A percentile compares a stretch with the other conserved stretches of the same genome.
phyloP scores from a whole-genome alignment of 2,113 vertebrate genomes.

The Nothobranchius furzeri region DNA sequence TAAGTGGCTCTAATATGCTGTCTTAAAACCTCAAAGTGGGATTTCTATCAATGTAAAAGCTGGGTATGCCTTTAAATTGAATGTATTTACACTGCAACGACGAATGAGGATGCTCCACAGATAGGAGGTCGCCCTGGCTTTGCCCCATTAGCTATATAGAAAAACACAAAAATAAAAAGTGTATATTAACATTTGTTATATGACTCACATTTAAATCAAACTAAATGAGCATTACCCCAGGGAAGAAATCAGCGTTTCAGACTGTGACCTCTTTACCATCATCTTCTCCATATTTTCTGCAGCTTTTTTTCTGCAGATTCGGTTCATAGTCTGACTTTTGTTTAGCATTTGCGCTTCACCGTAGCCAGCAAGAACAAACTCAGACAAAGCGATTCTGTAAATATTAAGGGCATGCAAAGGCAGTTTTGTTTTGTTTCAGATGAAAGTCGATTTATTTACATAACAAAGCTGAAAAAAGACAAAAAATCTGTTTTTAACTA shows the following conservation, averaged over 20 bases:
- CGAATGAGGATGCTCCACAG: slow-evolving; percentile 14
- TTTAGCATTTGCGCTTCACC: slow-evolving; percentile 51
- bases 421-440: slow-evolving; percentile 65
- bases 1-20: too few relatives aligned
- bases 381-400: slow-evolving; percentile 69
- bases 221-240: slow-evolving; percentile 3
- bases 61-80: slow-evolving; percentile 33
- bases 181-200: too few relatives aligned
- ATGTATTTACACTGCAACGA: slow-evolving; percentile 18
- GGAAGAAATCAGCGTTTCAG: slow-evolving; percentile 1
- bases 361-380: slow-evolving; percentile 70
- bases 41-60: slow-evolving; percentile 10
- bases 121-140: slow-evolving; percentile 37
- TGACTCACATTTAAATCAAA: slow-evolving; percentile 5
- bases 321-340: slow-evolving; percentile 24
- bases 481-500: slow-evolving; percentile 62
- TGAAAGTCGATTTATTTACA: slow-evolving; percentile 61
- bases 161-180: not conserved
- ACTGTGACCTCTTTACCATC: slow-evolving; percentile 14
- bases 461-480: slow-evolving; percentile 60
- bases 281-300: slow-evolving; percentile 18
- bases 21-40: not conserved
- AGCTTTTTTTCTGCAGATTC: slow-evolving; percentile 9
- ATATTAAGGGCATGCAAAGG: slow-evolving; percentile 78
- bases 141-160: slow-evolving; percentile 19